Evolutionary conservation across 2,888 invertebrate species (phyloP), one percentile per base, ranked within the genome.

Genomic region (Falcaria lacertinaria): DNA sequence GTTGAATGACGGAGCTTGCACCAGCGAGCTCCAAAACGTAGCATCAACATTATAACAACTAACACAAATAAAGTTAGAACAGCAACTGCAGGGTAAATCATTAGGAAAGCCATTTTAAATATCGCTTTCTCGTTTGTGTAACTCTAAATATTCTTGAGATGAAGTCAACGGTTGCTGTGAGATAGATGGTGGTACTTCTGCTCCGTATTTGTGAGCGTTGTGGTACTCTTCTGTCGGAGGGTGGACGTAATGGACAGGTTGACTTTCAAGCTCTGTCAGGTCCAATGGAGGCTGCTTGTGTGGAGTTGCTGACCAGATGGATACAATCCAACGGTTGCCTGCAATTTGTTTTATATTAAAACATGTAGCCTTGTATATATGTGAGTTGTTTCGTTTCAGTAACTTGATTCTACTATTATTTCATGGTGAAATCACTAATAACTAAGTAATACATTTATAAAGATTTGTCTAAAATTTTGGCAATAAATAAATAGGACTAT

Each of bases 251-350:
- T 76, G 89, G 1, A 80, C 60, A 7, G 69, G 60, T 32, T 74
- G 60, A 60, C 85, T 89, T 60, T 94, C 91, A 0, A 96, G 79
- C 74, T 96, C 96, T 0, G 93, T 93, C 41, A 94, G 91, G 74
- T 96, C 96, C 3, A 96, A 77, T 0, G 97, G 93, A 2, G 95
- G 94, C 70, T 95, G 95, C 54, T 94, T 93, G 72, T 95, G 94
- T 0, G 96, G 96, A 4, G 95, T 94, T 32, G 94, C 91, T 1
- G 96, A 94, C 95, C 95, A 97, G 73, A 97, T 90, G 1, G 96
- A 94, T 14, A 95, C 92, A 47, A 96, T 84, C 95, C 95, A 96
- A 65, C 95, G 94, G 74, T 95, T 96, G 39, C 96, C 96, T 94
- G 69, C 22, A 73, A 69, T 45, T 25, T 47, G 42, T 19, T 13